Percentiles rank a stretch among this genome's conserved stretches.
These are phyloP conservation scores for Gallinago media DNA, from an alignment of 2,113 vertebrate species.

Conservation along the genomic window DNA sequence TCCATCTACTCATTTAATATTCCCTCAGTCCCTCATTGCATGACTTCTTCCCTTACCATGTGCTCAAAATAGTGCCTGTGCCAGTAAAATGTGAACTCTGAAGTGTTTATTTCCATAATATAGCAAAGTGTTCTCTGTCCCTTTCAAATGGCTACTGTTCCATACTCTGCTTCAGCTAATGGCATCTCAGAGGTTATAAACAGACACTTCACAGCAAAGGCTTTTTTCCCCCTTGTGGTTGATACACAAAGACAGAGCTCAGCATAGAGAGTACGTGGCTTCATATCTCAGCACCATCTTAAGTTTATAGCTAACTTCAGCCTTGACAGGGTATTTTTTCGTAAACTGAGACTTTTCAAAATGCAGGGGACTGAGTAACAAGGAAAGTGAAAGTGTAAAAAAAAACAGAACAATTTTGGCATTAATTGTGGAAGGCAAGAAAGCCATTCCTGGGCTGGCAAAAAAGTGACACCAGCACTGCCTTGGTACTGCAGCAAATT, in stretches of 20 bases:
- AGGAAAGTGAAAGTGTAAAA: background rate
- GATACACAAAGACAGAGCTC: background rate
- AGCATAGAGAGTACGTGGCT: background rate
- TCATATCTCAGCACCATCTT: background rate
- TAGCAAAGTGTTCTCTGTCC: background rate
- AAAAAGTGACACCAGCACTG: background rate
- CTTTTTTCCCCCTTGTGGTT: background rate
- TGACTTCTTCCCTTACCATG: background rate
- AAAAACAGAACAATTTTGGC: background rate
- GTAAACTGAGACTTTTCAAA: background rate
- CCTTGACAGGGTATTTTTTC: background rate
- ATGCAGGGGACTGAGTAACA: background rate
- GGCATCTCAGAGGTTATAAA: background rate
- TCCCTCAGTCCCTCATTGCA: background rate
- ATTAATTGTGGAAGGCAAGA: background rate
- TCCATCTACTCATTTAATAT: background rate
- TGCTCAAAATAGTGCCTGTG: background rate
- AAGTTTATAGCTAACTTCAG: background rate
- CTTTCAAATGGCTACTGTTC: background rate
- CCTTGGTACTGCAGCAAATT: background rate
- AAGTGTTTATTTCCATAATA: background rate
- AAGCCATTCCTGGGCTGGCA: background rate
- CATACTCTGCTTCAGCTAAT: background rate
- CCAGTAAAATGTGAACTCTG: background rate
- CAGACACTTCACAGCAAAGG: background rate